These are phyloP conservation scores for Brenthis ino DNA, from an alignment of 2,888 invertebrate species.

Conservation along the genomic window DNA sequence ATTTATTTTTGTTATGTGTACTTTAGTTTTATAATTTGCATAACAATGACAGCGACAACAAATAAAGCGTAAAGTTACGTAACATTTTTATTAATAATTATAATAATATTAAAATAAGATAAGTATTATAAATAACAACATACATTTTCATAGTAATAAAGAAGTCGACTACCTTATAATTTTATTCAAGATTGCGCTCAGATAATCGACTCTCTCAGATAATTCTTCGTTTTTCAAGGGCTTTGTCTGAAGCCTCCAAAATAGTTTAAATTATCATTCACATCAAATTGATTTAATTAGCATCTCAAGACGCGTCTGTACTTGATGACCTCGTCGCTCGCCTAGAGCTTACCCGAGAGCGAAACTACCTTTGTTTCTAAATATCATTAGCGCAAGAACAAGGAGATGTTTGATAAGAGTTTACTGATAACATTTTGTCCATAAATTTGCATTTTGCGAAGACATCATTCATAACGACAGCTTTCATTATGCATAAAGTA, in stretches of 20 bases:
- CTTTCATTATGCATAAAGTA: too few relatives aligned
- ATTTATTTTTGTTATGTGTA: too few relatives aligned
- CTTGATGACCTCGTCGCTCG: slow-evolving; percentile 14
- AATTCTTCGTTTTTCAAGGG: not conserved
- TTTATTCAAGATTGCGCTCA: not conserved
- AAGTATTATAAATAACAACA: too few relatives aligned
- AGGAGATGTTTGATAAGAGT: not conserved
- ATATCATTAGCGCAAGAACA: not conserved
- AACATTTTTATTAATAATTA: too few relatives aligned
- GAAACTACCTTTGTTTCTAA: slow-evolving; percentile 10
- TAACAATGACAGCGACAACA: too few relatives aligned
- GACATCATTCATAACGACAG: too few relatives aligned
- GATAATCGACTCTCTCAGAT: not conserved
- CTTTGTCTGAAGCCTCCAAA: slow-evolving; percentile 5
- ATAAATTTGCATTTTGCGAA: slow-evolving; percentile 3
- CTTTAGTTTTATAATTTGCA: too few relatives aligned
- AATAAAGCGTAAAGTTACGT: too few relatives aligned
- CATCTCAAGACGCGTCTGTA: slow-evolving; percentile 13
- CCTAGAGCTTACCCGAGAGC: not conserved
- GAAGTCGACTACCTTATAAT: not conserved
- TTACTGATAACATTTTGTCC: slow-evolving; percentile 3
- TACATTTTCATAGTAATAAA: too few relatives aligned
- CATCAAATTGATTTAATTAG: slow-evolving; percentile 17
- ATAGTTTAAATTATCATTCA: slow-evolving; percentile 15
- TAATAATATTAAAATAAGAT: too few relatives aligned